Percentiles rank a stretch among this genome's conserved stretches.
Evolutionary conservation across 2,113 vertebrate genomes (phyloP).

Genomic region (Melierax canorus): DNA sequence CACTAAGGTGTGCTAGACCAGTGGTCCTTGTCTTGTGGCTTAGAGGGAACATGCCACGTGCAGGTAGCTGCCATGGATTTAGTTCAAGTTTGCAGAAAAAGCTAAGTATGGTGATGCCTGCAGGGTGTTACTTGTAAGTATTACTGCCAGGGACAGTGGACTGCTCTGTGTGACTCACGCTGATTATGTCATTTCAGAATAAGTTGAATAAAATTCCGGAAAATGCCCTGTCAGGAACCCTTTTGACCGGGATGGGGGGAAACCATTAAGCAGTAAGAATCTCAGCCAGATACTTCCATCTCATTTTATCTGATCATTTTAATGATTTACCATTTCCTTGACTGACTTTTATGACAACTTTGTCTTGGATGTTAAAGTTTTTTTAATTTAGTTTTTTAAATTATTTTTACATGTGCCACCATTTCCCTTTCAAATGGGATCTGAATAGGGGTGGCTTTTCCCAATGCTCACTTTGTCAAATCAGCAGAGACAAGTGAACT

Average conservation of each 20-base stretch:
- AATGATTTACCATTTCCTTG: conserved; percentile 29
- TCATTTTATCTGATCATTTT: conserved; percentile 33
- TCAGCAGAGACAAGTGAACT: not conserved
- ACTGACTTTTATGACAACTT: not conserved
- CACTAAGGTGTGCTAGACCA: rapidly evolving
- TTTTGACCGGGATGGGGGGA: not conserved
- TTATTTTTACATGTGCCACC: not conserved
- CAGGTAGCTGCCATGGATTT: not conserved
- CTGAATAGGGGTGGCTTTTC: not conserved
- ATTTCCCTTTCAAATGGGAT: not conserved
- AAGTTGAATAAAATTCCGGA: not conserved
- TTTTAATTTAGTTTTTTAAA: not conserved
- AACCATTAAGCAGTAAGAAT: not conserved
- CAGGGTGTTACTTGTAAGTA: not conserved
- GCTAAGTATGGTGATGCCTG: not conserved
- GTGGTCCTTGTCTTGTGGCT: rapidly evolving
- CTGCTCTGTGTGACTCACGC: not conserved
- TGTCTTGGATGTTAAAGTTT: not conserved
- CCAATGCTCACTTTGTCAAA: not conserved
- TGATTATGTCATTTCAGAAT: not conserved
- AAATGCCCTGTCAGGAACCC: not conserved
- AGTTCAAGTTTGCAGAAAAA: not conserved
- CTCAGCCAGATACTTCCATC: conserved; percentile 1
- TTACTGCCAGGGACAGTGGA: not conserved
- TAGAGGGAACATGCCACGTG: rapidly evolving